Conservation (phyloP, 1,140 invertebrate genomes). For the Cotesia vestalis region DNA sequence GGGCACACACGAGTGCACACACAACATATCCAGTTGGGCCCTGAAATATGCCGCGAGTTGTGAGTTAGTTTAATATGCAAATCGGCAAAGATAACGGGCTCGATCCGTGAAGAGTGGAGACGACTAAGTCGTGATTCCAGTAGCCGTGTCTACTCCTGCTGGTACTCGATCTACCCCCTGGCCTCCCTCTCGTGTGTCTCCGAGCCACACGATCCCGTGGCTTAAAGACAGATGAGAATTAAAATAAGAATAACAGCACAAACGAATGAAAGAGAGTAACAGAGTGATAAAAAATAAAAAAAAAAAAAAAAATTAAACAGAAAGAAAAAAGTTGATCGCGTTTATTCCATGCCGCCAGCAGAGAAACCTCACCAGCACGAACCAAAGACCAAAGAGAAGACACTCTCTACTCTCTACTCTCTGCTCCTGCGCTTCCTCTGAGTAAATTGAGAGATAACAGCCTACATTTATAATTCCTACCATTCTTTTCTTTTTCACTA, state of each 20-base stretch:
- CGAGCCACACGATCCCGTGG: background rate
- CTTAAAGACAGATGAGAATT: conserved; percentile 1
- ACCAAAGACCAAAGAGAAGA: background rate
- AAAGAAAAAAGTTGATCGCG: conserved; percentile 21
- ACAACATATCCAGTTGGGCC: conserved; percentile 18
- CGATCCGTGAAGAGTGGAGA: conserved; percentile 61
- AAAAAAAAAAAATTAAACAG: no score
- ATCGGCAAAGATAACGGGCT: conserved; percentile 62
- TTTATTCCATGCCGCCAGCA: conserved; percentile 8
- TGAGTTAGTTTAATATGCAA: conserved; percentile 67
- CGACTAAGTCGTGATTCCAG: conserved; percentile 64
- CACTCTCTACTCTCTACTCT: conserved; percentile 15
- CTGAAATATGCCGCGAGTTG: conserved; percentile 64
- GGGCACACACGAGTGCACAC: conserved; percentile 34
- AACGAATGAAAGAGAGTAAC: conserved; percentile 29
- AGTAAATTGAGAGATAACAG: conserved; percentile 63
- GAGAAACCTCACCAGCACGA: background rate
- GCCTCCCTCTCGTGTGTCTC: background rate
- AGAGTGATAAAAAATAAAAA: conserved; percentile 8
- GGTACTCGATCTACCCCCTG: background rate
- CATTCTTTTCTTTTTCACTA: background rate
- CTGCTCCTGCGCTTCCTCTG: conserved; percentile 39
- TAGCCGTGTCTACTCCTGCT: conserved; percentile 56
- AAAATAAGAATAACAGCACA: no score
- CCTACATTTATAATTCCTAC: conserved; percentile 50